Percentiles rank a stretch among this genome's conserved stretches.
These are phyloP conservation scores for Conus canariensis DNA, from an alignment of 2,888 invertebrate genomes.

Conservation along the genomic window DNA sequence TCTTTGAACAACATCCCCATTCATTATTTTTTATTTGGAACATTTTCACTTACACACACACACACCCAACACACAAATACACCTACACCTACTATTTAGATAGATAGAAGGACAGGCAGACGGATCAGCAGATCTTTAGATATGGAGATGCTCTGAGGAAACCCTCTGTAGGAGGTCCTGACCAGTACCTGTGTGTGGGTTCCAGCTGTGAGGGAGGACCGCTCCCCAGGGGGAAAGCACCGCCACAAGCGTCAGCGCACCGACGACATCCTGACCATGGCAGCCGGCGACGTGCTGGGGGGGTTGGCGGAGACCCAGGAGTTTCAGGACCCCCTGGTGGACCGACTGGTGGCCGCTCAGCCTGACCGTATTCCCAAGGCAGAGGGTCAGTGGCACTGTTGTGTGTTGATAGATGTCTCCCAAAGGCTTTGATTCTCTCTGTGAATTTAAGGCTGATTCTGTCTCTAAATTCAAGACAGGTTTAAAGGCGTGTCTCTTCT, in stretches of 20 bases:
- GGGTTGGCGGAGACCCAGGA: background rate
- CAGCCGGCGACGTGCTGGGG: background rate
- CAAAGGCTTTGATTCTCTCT: too few species aligned
- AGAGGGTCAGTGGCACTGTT: slow-evolving; percentile 53
- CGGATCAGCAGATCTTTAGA: too few species aligned
- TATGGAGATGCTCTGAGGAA: too few species aligned
- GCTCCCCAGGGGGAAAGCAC: slow-evolving; percentile 78
- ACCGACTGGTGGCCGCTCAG: slow-evolving; percentile 61
- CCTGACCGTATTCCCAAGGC: slow-evolving; percentile 70
- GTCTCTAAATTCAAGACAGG: background rate
- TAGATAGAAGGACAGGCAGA: too few species aligned
- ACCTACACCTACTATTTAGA: too few species aligned
- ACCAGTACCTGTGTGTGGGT: background rate
- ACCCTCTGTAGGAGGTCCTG: too few species aligned
- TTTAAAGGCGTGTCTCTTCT: too few species aligned
- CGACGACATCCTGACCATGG: slow-evolving; percentile 54
- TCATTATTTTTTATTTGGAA: too few species aligned
- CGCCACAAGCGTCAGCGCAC: slow-evolving; percentile 69
- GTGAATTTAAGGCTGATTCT: background rate
- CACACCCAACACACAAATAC: too few species aligned
- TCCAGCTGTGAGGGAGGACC: slow-evolving; percentile 77
- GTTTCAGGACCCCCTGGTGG: slow-evolving; percentile 57
- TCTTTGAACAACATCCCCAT: too few species aligned
- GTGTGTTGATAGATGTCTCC: background rate
- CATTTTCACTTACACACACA: too few species aligned